Evolutionary conservation across 1,140 invertebrate genomes (phyloP), one percentile per base, ranked within the genome.

Genomic region (Pentalonia nigronervosa): DNA sequence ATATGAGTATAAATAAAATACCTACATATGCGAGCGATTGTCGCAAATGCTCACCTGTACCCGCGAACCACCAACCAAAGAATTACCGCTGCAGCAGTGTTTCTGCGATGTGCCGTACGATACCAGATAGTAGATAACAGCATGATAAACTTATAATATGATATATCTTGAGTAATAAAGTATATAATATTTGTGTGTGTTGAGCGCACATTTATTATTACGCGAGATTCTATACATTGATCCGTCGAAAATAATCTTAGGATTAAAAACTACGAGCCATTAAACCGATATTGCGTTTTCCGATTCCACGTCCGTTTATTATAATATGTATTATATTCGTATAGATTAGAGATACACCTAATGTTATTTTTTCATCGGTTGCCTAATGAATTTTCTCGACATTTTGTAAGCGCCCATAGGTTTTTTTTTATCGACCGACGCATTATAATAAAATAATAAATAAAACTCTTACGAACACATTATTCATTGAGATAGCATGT

Each of bases 401-500:
- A 36, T 93, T 86, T 93, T 76, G 76, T 81, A 81, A 48, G 81
- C 56, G 25, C 23, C 30, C 90, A 23, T 81, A 47, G 41, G 25
- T n/a, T 83, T 34, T 93, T 48, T 47, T 86, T 93, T 92, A 20
- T 50, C 45, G 76, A 50, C 89, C 89, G 23, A 45, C 89, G 25
- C 53, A 90, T 67, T 45, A 45, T 25, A 90, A 90, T 67, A 90
- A 45, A 67, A 30, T 45, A 67, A 90, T 50, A 86, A 30, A 76
- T n/a, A 76, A 76, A 76, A 76, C 60, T 76, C 14, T 45, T 45
- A 89, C 89, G 41, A 25, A 90, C 56, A 90, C 89, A 67, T 90
- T 90, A 90, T 90, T 90, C 89, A 90, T 60, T 25, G 89, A 67
- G 36, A 67, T 90, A 67, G 56, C 88, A 20, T 67, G 56, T 60